Evolutionary conservation across 2,888 invertebrate genomes (phyloP).

Genomic region (Synanthedon tipuliformis): DNA sequence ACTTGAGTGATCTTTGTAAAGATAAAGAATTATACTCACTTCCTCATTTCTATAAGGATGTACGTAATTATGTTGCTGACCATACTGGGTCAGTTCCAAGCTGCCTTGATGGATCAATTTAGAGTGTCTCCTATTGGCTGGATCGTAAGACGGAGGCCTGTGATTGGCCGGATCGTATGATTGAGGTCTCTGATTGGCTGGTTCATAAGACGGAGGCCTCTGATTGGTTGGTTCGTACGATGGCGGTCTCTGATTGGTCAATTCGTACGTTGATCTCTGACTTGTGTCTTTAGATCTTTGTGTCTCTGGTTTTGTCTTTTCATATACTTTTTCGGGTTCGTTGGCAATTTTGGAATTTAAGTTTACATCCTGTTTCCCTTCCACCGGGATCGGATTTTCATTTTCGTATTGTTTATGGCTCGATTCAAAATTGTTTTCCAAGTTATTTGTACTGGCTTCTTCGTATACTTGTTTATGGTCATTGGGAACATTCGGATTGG

Average conservation of each 20-base stretch:
- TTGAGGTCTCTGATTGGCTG: slow-evolving; percentile 1
- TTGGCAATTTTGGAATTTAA: background rate
- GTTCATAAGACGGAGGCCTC: background rate
- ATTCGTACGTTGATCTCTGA: background rate
- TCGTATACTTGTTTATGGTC: slow-evolving; percentile 7
- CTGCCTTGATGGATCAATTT: slow-evolving; percentile 21
- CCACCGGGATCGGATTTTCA: background rate
- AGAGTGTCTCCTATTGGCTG: slow-evolving; percentile 7
- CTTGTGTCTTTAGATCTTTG: background rate
- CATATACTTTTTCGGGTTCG: background rate
- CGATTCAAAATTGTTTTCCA: too few species aligned
- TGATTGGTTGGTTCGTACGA: slow-evolving; percentile 11
- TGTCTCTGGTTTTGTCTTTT: background rate
- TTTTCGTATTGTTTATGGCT: too few species aligned
- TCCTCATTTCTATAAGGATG: slow-evolving; percentile 33
- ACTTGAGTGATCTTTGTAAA: too few species aligned
- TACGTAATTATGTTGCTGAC: slow-evolving; percentile 19
- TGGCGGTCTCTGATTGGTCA: slow-evolving; percentile 1
- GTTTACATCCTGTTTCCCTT: background rate
- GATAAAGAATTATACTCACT: slow-evolving; percentile 13
- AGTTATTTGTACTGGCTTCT: too few species aligned
- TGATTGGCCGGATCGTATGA: slow-evolving; percentile 15
- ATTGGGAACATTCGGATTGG: slow-evolving; percentile 7
- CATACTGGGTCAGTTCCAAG: slow-evolving; percentile 21
- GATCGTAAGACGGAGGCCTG: slow-evolving; percentile 12